Conservation (phyloP, 2,888 invertebrate genomes). For the Geophilus truncorum region DNA sequence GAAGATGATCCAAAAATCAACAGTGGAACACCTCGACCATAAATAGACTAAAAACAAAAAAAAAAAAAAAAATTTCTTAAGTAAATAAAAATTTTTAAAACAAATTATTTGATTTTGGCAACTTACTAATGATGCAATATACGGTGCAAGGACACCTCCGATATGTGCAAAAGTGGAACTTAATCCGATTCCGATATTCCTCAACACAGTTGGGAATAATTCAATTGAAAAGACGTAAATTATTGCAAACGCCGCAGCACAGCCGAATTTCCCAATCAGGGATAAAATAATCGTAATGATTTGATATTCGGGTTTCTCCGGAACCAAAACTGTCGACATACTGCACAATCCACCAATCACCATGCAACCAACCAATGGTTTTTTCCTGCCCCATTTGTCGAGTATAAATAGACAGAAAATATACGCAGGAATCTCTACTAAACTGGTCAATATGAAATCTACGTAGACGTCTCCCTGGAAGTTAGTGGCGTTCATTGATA, state of each 20-base stretch:
- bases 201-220: conserved; percentile 79
- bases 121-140: conserved; percentile 63
- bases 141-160: conserved; percentile 80
- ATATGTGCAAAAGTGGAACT: conserved; percentile 79
- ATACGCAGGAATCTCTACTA: conserved; percentile 38
- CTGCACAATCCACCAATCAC: conserved; percentile 33
- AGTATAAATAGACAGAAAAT: conserved; percentile 37
- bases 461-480: conserved; percentile 37
- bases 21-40: not conserved
- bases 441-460: conserved; percentile 36
- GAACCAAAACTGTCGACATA: conserved; percentile 7
- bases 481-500: conserved; percentile 39
- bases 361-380: conserved; percentile 34
- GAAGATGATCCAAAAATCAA: not conserved
- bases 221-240: conserved; percentile 84
- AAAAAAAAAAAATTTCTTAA: no score
- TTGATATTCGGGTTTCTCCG: conserved; percentile 28
- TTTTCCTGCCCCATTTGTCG: conserved; percentile 35
- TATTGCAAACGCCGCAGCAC: conserved; percentile 76
- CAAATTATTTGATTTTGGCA: not conserved
- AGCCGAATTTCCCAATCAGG: conserved; percentile 70
- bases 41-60: not conserved
- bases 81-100: no score
- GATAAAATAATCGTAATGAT: conserved; percentile 54
- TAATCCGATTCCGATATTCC: conserved; percentile 79